Evolutionary conservation across 2,797 vertebrate genomes (phyloP), one percentile per base, ranked within the genome.

Genomic region (Ataeniobius toweri): DNA sequence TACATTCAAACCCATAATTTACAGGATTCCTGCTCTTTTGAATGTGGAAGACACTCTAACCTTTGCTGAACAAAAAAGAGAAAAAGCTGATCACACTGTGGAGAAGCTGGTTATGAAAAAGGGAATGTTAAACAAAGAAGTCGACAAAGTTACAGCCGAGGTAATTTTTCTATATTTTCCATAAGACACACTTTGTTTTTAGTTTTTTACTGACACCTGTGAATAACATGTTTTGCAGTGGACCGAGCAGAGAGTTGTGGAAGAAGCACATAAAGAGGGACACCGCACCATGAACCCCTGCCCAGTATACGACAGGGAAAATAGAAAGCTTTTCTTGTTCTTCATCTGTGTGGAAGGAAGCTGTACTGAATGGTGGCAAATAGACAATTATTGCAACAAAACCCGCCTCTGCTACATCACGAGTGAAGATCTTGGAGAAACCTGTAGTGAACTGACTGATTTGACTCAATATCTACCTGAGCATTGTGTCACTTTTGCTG

Each of bases 401-500:
- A 82, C 94, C 0, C 92, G 92, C 9, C 94, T 97, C 28, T 96
- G 96, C 78, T 82, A 77, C 16, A 5, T 95, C 73, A 69, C 46
- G 10, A 97, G 94, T 61, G 0, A 22, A 0, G 93, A 96, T 61
- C 9, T 48, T 0, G 96, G 96, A 2, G 24, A 10, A 82, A 16
- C 2, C n/a, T 88, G 84, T 71, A 84, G 71, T 2, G 0, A 0
- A 0, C 46, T 89, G 22, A 91, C 73, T 1, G 95, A 97, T n/a
- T 48, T 97, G 76, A 96, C 96, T 0, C 80, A 87, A 1, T n/a
- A 91, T 0, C 87, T 93, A 0, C 0, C 20, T 0, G 88, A 94
- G 20, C 76, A 36, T 0, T 93, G 95, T 94, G 94, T 94, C 81
- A 97, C 96, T 0, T 95, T 97, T 44, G 95, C 95, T 0, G 95